Evolutionary conservation across 2,888 invertebrate genomes (phyloP).

Genomic region (Apamea monoglypha): DNA sequence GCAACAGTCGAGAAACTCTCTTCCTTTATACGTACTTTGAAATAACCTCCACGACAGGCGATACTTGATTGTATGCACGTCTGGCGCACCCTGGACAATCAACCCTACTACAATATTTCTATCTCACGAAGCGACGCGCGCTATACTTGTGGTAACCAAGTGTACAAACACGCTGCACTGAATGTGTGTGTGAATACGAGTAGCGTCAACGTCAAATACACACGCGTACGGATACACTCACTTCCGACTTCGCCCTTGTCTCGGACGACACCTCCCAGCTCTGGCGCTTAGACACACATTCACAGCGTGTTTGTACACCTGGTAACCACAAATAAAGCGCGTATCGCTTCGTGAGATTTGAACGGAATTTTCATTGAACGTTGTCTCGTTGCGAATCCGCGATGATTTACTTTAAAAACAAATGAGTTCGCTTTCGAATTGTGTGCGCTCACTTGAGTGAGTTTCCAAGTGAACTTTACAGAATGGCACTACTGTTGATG

Average conservation of each 20-base stretch:
- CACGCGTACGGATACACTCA: background rate
- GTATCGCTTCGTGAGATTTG: background rate
- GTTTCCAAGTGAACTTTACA: background rate
- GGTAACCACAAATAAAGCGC: background rate
- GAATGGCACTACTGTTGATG: background rate
- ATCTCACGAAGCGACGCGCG: too few species aligned
- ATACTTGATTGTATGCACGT: background rate
- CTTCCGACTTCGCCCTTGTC: background rate
- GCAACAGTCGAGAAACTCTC: background rate
- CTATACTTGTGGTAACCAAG: background rate
- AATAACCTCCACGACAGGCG: too few species aligned
- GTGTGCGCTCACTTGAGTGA: background rate
- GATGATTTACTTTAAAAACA: slow-evolving; percentile 1
- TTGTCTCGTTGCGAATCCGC: background rate
- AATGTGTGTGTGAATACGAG: background rate
- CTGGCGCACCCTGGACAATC: background rate
- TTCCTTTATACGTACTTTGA: background rate
- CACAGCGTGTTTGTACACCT: background rate
- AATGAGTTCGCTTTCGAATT: background rate
- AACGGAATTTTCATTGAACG: slow-evolving; percentile 6
- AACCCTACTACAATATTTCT: background rate
- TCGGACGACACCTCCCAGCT: background rate
- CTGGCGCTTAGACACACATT: background rate
- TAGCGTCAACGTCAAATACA: background rate
- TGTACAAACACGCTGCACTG: background rate